Base-by-base conservation (phyloP, 2,888 invertebrate genomes). In the Acronicta alni region DNA sequence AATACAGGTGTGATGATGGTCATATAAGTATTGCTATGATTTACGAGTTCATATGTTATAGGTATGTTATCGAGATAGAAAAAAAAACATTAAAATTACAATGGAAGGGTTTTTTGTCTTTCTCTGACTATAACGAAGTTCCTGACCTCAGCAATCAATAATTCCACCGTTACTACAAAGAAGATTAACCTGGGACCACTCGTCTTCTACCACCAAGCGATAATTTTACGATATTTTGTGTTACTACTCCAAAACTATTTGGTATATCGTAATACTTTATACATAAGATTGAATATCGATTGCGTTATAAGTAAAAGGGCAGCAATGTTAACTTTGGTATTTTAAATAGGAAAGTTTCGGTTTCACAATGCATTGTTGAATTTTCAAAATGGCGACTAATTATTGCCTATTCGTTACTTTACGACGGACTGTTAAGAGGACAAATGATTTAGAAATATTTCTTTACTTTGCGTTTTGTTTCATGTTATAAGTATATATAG, bases 371-470 rank as follows among this genome's bases (percentile, higher is more conserved):
- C 69, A 78, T 77, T 77, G 75, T 73, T 64, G 37, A 26, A 8
- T 80, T 75, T 75, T 57, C 75, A 79, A 80, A 77, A 83, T 75
- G 77, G 77, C 71, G 63, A 56, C 75, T 83, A 84, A 86, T 86
- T 76, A 80, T 79, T 66, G 57, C 26, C 74, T 69, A 79, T 83
- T 79, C 59, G 73, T 80, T 76, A 74, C 59, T 73, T 77, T 60
- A 79, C 57, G 49, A 73, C 67, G 42, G 49, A 65, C 65, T 59
- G 61, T 78, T 77, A 76, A 51, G 57, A 7, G 56, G 59, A 82
- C 77, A 81, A 82, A 80, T 38, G 75, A 64, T 77, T 72, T 66
- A 42, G 70, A 66, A 69, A 80, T 73, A 72, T 55, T 57, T 63
- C 60, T 70, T 72, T 68, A 54, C 60, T 59, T 43, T 63, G 15